Base-by-base conservation (phyloP, 2,797 vertebrate species). In the Platyrinchus mystaceus region DNA sequence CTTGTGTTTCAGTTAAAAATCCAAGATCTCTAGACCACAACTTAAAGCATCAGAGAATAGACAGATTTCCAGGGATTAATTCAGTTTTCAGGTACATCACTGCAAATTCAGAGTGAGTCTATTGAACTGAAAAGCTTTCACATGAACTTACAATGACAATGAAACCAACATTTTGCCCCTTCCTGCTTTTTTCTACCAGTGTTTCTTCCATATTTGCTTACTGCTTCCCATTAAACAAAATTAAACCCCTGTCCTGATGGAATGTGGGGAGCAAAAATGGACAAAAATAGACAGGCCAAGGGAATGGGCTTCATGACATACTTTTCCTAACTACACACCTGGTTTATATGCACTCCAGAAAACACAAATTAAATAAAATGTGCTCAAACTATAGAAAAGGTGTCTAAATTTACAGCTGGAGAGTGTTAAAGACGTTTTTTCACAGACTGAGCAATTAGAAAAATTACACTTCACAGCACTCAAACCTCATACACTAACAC, bases 401-500 rank as follows among this genome's bases (percentile, higher is more conserved):
- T 79, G 71, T 55, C 84, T 95, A 93, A 93, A 95, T 69, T 86
- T 95, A 89, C 75, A 93, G 28, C 60, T 95, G 78, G 93, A 95
- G 75, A 82, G 79, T 77, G 84, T 95, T 96, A 96, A 96, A 96
- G 84, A 91, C 68, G 37, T 16, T 53, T 88, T 81, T 96, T 95
- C 76, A 96, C 70, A 87, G 92, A 28, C 12, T 87, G 79, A 95
- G 66, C 83, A 97, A 94, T 89, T 95, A 93, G 81, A 87, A 96
- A 97, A 97, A 96, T 94, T 85, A 85, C 46, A 92, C 94, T 96
- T 95, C 36, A 44, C 37, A 70, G 32, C 87, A 94, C 56, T 92
- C 73, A 87, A 76, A 68, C 66, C 70, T 89, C 90, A 79, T 34
- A 87, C 26, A 90, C 68, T 89, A 91, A 93, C 89, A 96, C 9